Evolutionary conservation across 1,140 invertebrate genomes (phyloP).

Genomic region (Drosophila orosa): DNA sequence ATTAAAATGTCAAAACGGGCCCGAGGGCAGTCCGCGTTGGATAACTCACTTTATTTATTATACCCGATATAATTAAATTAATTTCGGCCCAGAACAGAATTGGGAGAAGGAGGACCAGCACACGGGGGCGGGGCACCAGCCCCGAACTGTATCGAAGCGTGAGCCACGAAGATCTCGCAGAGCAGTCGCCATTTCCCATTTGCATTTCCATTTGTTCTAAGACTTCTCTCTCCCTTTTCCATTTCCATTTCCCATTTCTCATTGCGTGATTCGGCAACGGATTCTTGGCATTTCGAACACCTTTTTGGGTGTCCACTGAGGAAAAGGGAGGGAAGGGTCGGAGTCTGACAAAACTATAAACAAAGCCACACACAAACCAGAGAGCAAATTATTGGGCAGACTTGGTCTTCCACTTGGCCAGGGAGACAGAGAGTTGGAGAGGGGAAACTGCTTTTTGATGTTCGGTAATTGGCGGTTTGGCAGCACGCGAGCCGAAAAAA

Average conservation of each 20-base stretch:
- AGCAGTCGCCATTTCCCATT: constrained; percentile 60
- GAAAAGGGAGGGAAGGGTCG: constrained; percentile 28
- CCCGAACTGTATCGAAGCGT: constrained; percentile 68
- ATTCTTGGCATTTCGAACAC: constrained; percentile 75
- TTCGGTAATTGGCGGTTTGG: constrained; percentile 82
- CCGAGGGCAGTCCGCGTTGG: constrained; percentile 37
- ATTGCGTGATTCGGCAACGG: constrained; percentile 74
- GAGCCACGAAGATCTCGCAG: constrained; percentile 62
- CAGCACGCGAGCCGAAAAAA: constrained; percentile 73
- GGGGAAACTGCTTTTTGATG: constrained; percentile 81
- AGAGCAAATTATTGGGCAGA: constrained; percentile 78
- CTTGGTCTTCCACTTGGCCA: constrained; percentile 14
- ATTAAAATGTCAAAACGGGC: constrained; percentile 71
- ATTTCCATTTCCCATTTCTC: constrained; percentile 27
- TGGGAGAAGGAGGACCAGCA: neutral
- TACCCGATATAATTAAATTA: constrained; percentile 74
- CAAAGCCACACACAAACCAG: constrained; percentile 74
- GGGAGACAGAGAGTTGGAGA: neutral
- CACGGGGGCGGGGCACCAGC: constrained; percentile 49
- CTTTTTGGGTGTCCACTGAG: constrained; percentile 70
- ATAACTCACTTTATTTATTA: constrained; percentile 75
- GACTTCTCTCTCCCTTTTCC: constrained; percentile 5
- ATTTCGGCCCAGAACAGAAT: constrained; percentile 47
- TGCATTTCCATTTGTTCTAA: constrained; percentile 54
- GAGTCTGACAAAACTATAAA: constrained; percentile 57